Conservation (phyloP, 2,113 vertebrate species). For the Vireo altiloquus region DNA sequence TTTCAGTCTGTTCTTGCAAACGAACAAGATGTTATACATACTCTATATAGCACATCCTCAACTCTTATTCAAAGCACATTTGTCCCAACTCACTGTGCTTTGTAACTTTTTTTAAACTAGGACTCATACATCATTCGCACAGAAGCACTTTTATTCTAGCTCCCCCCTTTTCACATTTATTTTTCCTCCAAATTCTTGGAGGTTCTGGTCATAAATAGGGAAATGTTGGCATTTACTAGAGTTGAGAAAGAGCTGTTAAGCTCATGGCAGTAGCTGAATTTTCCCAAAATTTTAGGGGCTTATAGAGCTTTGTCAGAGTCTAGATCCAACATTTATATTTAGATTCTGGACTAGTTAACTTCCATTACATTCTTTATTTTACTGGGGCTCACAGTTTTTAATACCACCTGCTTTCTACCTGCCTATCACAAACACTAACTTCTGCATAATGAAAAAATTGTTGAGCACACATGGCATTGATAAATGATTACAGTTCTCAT, state of each 20-base stretch:
- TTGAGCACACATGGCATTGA: neutral
- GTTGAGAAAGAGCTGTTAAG: neutral
- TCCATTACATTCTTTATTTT: neutral
- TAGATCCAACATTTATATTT: neutral
- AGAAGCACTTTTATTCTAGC: neutral
- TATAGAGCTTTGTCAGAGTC: neutral
- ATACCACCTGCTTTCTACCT: neutral
- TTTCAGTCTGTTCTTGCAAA: constrained; percentile 24
- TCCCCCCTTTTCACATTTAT: neutral
- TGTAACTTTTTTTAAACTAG: neutral
- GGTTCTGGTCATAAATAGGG: neutral
- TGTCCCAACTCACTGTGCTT: neutral
- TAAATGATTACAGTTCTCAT: neutral
- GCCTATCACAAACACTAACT: neutral
- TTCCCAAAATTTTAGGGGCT: neutral
- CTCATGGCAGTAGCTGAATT: neutral
- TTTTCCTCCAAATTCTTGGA: neutral
- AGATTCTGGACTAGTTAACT: neutral
- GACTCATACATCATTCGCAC: neutral
- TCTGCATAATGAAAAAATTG: neutral
- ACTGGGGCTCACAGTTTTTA: neutral
- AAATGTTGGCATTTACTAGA: neutral
- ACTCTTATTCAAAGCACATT: constrained; percentile 26
- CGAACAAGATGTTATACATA: neutral
- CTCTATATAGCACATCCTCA: neutral